Conservation (phyloP, 2,113 vertebrate species). For the Microtus ochrogaster region DNA sequence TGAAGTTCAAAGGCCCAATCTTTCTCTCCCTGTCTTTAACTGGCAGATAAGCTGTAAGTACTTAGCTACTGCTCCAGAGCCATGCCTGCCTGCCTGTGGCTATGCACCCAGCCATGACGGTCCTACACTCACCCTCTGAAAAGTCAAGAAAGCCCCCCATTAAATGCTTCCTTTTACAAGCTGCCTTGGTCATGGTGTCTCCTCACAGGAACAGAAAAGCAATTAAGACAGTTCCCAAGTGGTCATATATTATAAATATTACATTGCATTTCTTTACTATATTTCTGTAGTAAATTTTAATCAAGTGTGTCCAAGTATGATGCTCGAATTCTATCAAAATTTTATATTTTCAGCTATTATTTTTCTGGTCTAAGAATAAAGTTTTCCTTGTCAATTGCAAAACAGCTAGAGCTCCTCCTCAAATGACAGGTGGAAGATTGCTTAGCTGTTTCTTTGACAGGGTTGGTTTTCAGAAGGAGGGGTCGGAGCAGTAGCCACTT, state of each 20-base stretch:
- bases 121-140: not conserved
- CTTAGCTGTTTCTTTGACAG: not conserved
- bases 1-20: not conserved
- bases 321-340: not conserved
- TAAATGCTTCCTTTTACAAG: not conserved
- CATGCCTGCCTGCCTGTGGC: not conserved
- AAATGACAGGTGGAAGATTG: not conserved
- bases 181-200: not conserved
- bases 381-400: not conserved
- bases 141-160: not conserved
- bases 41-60: not conserved
- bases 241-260: not conserved
- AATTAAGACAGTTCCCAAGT: not conserved
- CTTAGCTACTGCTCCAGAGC: not conserved
- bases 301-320: not conserved
- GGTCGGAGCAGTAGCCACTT: not conserved
- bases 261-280: not conserved
- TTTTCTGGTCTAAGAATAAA: not conserved
- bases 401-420: not conserved
- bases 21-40: not conserved
- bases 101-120: not conserved
- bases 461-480: conserved; percentile 30
- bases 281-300: not conserved
- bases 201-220: not conserved
- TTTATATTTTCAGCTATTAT: not conserved